phyloP scores from a whole-genome alignment of 2,888 invertebrate genomes.

The Cacoxenus indagator region DNA sequence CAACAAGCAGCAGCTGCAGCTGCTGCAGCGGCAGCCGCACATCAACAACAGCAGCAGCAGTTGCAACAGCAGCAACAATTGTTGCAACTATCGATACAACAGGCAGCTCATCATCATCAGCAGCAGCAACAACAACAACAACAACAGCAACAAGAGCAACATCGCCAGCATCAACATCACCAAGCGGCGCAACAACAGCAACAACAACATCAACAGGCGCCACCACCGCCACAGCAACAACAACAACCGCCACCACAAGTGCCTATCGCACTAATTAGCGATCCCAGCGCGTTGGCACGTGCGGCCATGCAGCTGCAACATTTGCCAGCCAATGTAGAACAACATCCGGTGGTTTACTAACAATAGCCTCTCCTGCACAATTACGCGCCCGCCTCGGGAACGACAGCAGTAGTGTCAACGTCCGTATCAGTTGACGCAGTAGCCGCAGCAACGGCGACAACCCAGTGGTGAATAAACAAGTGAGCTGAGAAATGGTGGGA shows the following conservation, averaged over 20 bases:
- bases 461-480: conserved; percentile 38
- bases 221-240: conserved; percentile 58
- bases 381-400: conserved; percentile 36
- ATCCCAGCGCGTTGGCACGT: conserved; percentile 68
- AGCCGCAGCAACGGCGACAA: conserved; percentile 16
- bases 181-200: conserved; percentile 50
- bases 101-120: conserved; percentile 61
- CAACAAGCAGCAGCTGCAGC: conserved; percentile 54
- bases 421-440: neutral
- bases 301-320: conserved; percentile 70
- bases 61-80: conserved; percentile 56
- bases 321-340: conserved; percentile 69
- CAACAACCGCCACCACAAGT: conserved; percentile 67
- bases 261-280: conserved; percentile 68
- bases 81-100: conserved; percentile 59
- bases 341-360: conserved; percentile 71
- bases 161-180: conserved; percentile 52
- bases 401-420: too few relatives aligned
- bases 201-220: conserved; percentile 51
- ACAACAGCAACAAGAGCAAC: conserved; percentile 61
- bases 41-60: conserved; percentile 63
- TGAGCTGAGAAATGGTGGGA: conserved; percentile 11
- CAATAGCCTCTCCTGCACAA: conserved; percentile 61
- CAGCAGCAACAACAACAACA: conserved; percentile 58
- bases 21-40: conserved; percentile 51